Conservation (phyloP, 1,140 invertebrate genomes). For the Conus betulinus region DNA sequence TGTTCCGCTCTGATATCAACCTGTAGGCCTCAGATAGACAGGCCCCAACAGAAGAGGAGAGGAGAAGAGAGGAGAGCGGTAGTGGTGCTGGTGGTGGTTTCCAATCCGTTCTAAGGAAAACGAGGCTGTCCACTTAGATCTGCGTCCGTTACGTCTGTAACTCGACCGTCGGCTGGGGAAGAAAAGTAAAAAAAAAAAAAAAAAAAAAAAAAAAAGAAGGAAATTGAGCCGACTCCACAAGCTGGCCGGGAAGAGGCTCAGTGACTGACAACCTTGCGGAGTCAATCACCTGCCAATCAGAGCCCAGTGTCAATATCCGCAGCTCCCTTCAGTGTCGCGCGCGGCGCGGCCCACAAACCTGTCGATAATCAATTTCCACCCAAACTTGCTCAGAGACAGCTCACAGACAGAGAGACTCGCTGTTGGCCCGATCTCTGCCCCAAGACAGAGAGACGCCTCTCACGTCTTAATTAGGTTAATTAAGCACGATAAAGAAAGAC, state of each 20-base stretch:
- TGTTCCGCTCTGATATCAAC: not conserved
- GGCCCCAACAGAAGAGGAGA: not conserved
- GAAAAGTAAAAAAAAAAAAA: not conserved
- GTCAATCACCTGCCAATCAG: constrained; percentile 32
- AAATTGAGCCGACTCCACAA: not conserved
- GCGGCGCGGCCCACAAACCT: no score
- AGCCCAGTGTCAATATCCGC: not conserved
- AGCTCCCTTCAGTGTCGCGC: not conserved
- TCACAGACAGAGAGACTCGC: no score
- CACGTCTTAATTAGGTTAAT: no score
- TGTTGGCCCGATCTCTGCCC: no score
- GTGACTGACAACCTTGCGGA: not conserved
- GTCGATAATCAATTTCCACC: no score
- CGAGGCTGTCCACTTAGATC: no score
- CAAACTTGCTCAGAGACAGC: no score
- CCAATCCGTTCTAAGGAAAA: not conserved
- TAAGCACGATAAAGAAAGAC: no score
- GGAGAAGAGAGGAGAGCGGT: no score
- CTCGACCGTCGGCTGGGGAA: no score
- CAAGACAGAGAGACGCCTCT: no score
- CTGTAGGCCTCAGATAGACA: not conserved
- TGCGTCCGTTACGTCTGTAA: no score
- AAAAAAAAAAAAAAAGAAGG: not conserved
- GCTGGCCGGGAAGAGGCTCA: not conserved
- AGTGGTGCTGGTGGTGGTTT: not conserved